Base-by-base conservation (phyloP, 2,113 vertebrate species). In the Tor tambroides region DNA sequence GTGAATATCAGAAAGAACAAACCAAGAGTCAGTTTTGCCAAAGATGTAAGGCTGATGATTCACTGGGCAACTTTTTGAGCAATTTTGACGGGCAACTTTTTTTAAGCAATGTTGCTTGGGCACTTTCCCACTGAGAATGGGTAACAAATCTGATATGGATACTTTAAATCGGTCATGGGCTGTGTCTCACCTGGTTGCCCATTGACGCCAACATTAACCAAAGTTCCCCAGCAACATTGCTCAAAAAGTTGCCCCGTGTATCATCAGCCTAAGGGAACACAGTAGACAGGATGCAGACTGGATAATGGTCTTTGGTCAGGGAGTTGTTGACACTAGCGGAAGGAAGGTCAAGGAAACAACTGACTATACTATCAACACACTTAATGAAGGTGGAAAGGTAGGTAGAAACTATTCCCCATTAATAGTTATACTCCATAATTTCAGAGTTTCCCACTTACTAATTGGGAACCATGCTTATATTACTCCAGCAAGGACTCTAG, bases 361-460 rank as follows among this genome's bases (percentile, higher is more conserved):
- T 49, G 41, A 35, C 32, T 23, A 38, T 23, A 51, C 30, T 21
- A 11, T 35, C 56, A 38, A 63, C 11, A 41, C 21, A 26, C 21
- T 26, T 80, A 80, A 59, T 43, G 56, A 63, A 63, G 79, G 32
- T 80, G 3, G 35, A 63, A 59, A 63, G 19, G 1, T 59, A 15
- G 51, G 5, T 35, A 23, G 19, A 35, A 79, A 79, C 51, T 35
- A 3, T 12, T 1, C 23, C 14, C 12, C 56, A 19, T 67, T 30
- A 67, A 30, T 65, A 11, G 59, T 88, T 71, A 90, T 78, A 6
- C n/a, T 76, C 19, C 6, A 54, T 54, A 54, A 54, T 75, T 75
- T 9, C 23, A 75, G 6, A 26, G 2, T 78, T 78, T 78, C 46
- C 26, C 1, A 54, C 43, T 51, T 51, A 21, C 2, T 78, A 49